phyloP scores from a whole-genome alignment of 2,888 invertebrate species.

The Brenthis hecate region DNA sequence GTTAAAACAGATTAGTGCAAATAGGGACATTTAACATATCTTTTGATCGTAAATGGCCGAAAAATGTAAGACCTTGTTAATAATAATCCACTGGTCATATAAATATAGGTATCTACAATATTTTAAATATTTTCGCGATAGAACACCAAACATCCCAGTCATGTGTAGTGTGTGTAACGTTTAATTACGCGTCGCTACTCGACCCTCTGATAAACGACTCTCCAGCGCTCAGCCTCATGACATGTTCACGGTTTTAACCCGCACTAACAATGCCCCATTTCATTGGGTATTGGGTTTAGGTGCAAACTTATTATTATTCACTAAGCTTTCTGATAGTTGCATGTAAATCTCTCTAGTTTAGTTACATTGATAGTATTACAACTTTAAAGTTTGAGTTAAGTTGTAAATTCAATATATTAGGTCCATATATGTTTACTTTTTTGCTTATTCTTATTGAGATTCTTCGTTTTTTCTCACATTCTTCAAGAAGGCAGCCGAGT shows the following conservation, averaged over 20 bases:
- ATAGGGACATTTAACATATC: no score
- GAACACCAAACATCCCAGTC: conserved; percentile 26
- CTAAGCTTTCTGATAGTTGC: conserved; percentile 15
- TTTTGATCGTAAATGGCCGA: no score
- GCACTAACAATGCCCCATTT: conserved; percentile 57
- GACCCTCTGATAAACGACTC: conserved; percentile 74
- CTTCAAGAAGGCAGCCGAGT: no score
- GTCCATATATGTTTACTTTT: no score
- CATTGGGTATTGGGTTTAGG: conserved; percentile 52
- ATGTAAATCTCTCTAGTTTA: not conserved
- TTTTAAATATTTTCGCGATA: no score
- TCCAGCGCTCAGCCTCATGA: conserved; percentile 60
- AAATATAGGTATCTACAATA: no score
- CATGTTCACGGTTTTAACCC: conserved; percentile 69
- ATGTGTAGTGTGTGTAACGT: conserved; percentile 56
- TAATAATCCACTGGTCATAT: no score
- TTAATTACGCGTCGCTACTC: conserved; percentile 75
- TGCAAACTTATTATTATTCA: conserved; percentile 28
- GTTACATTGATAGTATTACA: conserved; percentile 2
- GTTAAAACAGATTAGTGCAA: no score
- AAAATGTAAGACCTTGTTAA: no score
- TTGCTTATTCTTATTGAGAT: no score
- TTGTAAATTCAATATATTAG: no score
- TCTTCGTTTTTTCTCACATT: no score
- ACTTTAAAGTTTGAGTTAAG: not conserved